Base-by-base conservation (phyloP, 2,888 invertebrate genomes). In the Caenorhabditis angaria region DNA sequence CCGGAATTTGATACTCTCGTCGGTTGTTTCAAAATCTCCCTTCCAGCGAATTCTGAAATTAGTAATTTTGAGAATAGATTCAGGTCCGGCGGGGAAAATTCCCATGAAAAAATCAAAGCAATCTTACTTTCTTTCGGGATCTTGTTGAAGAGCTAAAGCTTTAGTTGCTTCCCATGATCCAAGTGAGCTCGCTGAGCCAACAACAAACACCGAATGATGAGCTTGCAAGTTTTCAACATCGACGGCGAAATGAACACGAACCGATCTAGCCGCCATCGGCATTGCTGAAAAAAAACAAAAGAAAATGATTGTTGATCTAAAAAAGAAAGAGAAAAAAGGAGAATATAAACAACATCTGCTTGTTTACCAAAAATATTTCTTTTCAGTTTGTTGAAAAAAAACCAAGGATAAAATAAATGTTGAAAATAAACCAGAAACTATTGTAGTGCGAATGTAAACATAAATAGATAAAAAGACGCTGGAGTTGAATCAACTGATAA, bases 201-300 rank as follows among this genome's bases (percentile, higher is more conserved):
- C 78, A 29, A 86, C 83, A 71, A 83, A 83, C 55, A 86, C 80
- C 60, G 68, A 76, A 48, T 85, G 83, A 63, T 76, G 74, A 32
- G 74, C 58, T 14, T 68, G 66, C 60, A 79, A 65, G 69, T 61
- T 65, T 28, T 78, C 64, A 59, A 82, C 80, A 68, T 80, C 82
- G 67, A 85, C 84, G 57, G 80, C 74, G 69, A 85, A 85, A 66
- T 81, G 79, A 54, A 85, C 80, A 27, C 78, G 80, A 10, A 72
- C 69, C 35, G 70, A 56, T 27, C 62, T 70, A 54, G 74, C 54
- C 67, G 75, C 56, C 63, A 61, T 64, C 66, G 70, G 65, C 70
- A 70, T 70, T 61, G 63, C 75, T 70, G 68, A 5, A 73, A 73
- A 18, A 20, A 53, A 35, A 18, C 18, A 18, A 63, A 22, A 6